Percentiles rank a stretch among this genome's conserved stretches.
Conservation (phyloP, 2,797 vertebrate genomes). For the Pseudomugil tenellus region DNA sequence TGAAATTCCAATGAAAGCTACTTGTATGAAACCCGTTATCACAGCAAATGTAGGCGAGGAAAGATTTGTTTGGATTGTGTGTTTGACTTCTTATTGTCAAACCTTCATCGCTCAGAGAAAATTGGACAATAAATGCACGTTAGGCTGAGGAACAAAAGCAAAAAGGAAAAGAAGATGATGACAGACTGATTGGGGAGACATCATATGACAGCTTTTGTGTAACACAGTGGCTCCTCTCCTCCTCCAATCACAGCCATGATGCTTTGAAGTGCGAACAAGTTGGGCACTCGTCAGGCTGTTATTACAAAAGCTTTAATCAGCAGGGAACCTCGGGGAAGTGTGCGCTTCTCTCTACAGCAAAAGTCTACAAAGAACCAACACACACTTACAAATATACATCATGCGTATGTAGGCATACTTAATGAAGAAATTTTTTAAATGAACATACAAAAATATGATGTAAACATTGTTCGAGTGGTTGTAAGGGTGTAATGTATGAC, state of each 20-base stretch:
- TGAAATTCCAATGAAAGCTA: neutral
- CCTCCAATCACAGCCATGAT: conserved; percentile 41
- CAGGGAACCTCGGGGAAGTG: conserved; percentile 30
- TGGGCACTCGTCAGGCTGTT: conserved; percentile 33
- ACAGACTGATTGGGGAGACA: conserved; percentile 47
- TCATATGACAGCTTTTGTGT: conserved; percentile 33
- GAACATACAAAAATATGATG: too few relatives aligned
- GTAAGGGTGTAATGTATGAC: too few relatives aligned
- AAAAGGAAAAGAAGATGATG: conserved; percentile 12
- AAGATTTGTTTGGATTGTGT: neutral
- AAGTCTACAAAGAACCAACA: neutral
- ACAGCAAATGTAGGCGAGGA: neutral
- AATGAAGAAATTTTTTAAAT: too few relatives aligned
- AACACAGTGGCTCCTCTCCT: conserved; percentile 22
- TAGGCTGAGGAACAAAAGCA: conserved; percentile 1
- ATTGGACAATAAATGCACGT: conserved; percentile 16
- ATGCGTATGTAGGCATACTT: neutral
- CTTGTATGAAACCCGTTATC: neutral
- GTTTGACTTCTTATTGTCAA: neutral
- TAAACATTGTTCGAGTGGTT: too few relatives aligned
- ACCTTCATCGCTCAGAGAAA: too few relatives aligned
- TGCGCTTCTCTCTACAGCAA: conserved; percentile 10
- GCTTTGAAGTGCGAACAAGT: conserved; percentile 65
- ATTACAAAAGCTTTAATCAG: conserved; percentile 68
- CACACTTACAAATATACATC: conserved; percentile 1